Base-by-base conservation (phyloP, 1,140 invertebrate genomes). In the Apolygus lucorum region DNA sequence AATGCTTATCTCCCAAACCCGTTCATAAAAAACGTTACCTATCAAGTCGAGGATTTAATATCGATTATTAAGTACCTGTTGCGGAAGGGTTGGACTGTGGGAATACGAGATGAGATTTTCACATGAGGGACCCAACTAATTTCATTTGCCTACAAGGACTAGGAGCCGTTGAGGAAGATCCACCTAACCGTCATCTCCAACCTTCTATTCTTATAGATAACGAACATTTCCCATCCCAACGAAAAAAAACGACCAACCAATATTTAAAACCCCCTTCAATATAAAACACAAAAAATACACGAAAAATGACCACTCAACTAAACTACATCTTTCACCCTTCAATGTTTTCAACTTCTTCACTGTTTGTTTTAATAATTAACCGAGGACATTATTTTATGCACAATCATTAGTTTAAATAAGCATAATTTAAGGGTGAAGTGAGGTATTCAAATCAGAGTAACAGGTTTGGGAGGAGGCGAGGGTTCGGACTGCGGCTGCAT, bases 1-100 rank as follows among this genome's bases (percentile, higher is more conserved):
- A 29, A 29, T 25, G 66, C 34, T 52, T 67, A 67, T 67, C 66
- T 67, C 1, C 42, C 27, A 22, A 34, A 28, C 22, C 24, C 66
- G 29, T 65, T 28, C 24, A 67, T 25, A 67, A 59, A 59, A 64
- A 29, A 64, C 63, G 63, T 64, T 64, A 64, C 63, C 63, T 64
- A 64, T 64, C 63, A 62, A 14, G 28, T 24, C 2, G 54, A 29
- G 54, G 63, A 64, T 64, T 64, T 64, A 64, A 64, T 64, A 64
- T 64, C 63, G 63, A 64, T 64, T 64, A 64, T 64, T 64, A 64
- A 64, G 63, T 64, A 64, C 63, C 63, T 64, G 63, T 64, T 64
- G 63, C 22, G 63, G 27, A 64, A 28, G 63, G 63, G 63, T 64
- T 64, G 25, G 25, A 59, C 25, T 64, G 63, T 64, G 63, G 63